These are phyloP conservation scores for Urechis unicinctus DNA, from an alignment of 2,888 invertebrate genomes.

Conservation along the genomic window DNA sequence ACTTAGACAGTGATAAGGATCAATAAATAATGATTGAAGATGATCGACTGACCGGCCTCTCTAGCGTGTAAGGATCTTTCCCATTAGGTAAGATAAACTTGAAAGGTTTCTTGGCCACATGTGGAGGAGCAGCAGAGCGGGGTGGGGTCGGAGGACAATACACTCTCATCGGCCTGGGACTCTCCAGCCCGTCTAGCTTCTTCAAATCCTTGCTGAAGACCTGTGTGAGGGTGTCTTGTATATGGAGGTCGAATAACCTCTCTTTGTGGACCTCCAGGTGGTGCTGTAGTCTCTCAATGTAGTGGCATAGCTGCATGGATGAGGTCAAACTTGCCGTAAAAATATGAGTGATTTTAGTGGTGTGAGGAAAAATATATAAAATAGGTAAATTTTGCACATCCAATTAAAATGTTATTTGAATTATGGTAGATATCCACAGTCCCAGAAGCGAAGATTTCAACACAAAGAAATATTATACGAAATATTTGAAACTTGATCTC, in stretches of 20 bases:
- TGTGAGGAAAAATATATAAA: too few species aligned
- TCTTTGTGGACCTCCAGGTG: slow-evolving; percentile 33
- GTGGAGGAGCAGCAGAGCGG: slow-evolving; percentile 1
- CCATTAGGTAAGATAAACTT: slow-evolving; percentile 34
- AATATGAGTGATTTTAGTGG: too few species aligned
- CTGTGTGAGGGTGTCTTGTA: slow-evolving; percentile 30
- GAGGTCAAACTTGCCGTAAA: too few species aligned
- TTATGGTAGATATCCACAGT: too few species aligned
- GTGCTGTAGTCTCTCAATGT: slow-evolving; percentile 35
- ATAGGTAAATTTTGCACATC: too few species aligned
- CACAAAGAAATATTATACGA: too few species aligned
- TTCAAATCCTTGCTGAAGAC: slow-evolving; percentile 41
- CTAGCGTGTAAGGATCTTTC: slow-evolving; percentile 29
- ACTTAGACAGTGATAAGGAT: too few species aligned
- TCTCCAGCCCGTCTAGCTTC: slow-evolving; percentile 22
- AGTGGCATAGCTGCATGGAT: slow-evolving; percentile 43
- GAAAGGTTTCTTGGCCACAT: slow-evolving; percentile 20
- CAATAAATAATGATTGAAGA: too few species aligned
- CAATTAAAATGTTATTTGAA: too few species aligned
- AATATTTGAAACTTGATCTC: too few species aligned
- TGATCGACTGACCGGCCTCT: slow-evolving; percentile 6
- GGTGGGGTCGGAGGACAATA: slow-evolving; percentile 28
- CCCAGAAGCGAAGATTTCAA: too few species aligned
- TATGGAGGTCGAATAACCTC: slow-evolving; percentile 37
- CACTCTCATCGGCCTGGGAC: slow-evolving; percentile 26